phyloP scores from a whole-genome alignment of 2,888 invertebrate species.

The Drosophila kanekoi region DNA sequence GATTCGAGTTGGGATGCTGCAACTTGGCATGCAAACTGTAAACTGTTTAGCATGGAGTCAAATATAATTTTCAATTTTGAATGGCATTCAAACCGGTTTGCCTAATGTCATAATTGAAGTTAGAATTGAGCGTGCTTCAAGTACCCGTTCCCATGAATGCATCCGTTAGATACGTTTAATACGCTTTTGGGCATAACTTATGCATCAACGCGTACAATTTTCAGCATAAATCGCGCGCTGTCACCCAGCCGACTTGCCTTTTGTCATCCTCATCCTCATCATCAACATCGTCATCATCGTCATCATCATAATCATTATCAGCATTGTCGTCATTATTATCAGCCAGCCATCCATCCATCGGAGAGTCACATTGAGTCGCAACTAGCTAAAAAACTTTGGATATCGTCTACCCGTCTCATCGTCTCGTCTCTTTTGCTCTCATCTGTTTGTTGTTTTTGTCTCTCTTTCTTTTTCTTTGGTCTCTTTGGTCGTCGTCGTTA shows the following conservation, averaged over 20 bases:
- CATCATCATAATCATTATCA: neutral
- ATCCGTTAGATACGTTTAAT: slow-evolving; percentile 58
- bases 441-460: slow-evolving; percentile 11
- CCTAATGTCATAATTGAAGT: slow-evolving; percentile 50
- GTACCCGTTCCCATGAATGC: slow-evolving; percentile 48
- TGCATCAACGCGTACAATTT: slow-evolving; percentile 79
- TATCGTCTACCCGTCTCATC: slow-evolving; percentile 16
- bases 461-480: slow-evolving; percentile 22
- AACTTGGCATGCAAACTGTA: too few relatives aligned
- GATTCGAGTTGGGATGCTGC: too few relatives aligned
- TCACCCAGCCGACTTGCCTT: slow-evolving; percentile 55
- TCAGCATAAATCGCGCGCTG: slow-evolving; percentile 77
- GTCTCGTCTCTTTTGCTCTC: slow-evolving; percentile 14
- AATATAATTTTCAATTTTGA: neutral
- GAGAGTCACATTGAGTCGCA: slow-evolving; percentile 33
- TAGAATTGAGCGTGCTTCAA: slow-evolving; percentile 23
- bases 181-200: slow-evolving; percentile 63
- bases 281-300: slow-evolving; percentile 7
- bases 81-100: slow-evolving; percentile 25
- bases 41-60: too few relatives aligned
- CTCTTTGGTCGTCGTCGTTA: slow-evolving; percentile 62
- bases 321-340: slow-evolving; percentile 7
- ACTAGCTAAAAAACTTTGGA: slow-evolving; percentile 52
- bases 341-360: slow-evolving; percentile 30
- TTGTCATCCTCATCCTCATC: slow-evolving; percentile 42